These are phyloP conservation scores for Anguilla marmorata DNA, from an alignment of 2,797 vertebrate genomes.

Conservation along the genomic window DNA sequence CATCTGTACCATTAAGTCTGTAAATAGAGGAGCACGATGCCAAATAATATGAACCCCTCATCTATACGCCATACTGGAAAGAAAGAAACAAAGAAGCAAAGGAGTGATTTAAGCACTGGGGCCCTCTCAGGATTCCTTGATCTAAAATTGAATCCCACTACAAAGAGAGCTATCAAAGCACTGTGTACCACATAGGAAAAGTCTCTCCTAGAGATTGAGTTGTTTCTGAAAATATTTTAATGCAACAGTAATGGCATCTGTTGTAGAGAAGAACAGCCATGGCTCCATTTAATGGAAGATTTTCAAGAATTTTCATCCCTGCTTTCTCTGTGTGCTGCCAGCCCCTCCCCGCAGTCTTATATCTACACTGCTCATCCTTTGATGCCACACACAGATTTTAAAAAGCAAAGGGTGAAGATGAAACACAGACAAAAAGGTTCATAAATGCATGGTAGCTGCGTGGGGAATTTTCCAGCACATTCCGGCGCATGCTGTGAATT, in stretches of 20 bases:
- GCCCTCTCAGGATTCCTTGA: slow-evolving; percentile 64
- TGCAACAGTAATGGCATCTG: slow-evolving; percentile 63
- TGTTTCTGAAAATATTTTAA: slow-evolving; percentile 69
- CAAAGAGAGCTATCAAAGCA: slow-evolving; percentile 75
- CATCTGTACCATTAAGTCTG: background rate
- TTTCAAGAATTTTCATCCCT: slow-evolving; percentile 46
- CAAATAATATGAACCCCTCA: slow-evolving; percentile 1
- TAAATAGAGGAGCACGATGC: background rate
- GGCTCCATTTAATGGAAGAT: slow-evolving; percentile 35
- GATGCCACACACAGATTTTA: background rate
- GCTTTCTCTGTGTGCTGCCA: background rate
- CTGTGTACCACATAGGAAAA: slow-evolving; percentile 70
- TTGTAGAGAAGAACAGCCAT: slow-evolving; percentile 52
- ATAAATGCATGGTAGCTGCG: background rate
- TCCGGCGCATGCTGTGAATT: background rate
- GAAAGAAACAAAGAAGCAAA: slow-evolving; percentile 1
- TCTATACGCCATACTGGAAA: background rate
- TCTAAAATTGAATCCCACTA: slow-evolving; percentile 75
- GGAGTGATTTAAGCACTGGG: slow-evolving; percentile 44
- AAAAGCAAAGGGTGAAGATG: background rate
- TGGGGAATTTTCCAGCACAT: background rate
- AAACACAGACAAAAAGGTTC: background rate
- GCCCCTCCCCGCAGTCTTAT: background rate
- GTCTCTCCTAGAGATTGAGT: slow-evolving; percentile 69
- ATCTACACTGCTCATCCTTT: background rate